phyloP scores from a whole-genome alignment of 2,888 invertebrate genomes.

The Drosophila eohydei region DNA sequence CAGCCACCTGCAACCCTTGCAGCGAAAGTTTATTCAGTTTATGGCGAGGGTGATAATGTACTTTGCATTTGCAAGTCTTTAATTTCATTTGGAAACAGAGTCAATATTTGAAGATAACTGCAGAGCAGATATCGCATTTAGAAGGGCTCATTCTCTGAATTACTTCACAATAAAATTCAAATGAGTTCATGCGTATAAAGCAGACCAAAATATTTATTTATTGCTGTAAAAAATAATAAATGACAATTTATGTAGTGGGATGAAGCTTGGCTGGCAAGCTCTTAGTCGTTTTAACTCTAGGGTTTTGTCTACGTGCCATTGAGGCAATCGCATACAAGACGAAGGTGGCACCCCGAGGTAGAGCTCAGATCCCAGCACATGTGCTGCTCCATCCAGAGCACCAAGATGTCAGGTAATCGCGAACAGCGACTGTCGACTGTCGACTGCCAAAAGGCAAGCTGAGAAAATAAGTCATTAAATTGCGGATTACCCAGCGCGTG shows the following conservation, averaged over 20 bases:
- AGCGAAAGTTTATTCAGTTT: neutral
- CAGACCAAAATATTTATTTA: conserved; percentile 5
- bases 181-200: conserved; percentile 5
- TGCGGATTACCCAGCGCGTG: conserved; percentile 78
- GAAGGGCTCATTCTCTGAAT: neutral
- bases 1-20: conserved; percentile 37
- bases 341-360: conserved; percentile 2
- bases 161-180: conserved; percentile 9
- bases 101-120: conserved; percentile 52
- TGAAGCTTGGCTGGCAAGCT: conserved; percentile 7
- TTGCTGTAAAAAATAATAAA: conserved; percentile 65
- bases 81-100: conserved; percentile 59
- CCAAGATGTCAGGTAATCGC: conserved; percentile 14
- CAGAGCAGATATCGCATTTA: conserved; percentile 7
- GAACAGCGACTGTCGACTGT: conserved; percentile 7
- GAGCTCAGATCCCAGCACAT: conserved; percentile 27
- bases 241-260: conserved; percentile 65
- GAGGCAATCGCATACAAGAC: conserved; percentile 1
- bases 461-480: conserved; percentile 79
- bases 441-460: conserved; percentile 66
- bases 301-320: conserved; percentile 44
- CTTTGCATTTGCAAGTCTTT: conserved; percentile 66
- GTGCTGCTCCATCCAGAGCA: conserved; percentile 24
- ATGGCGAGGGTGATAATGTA: conserved; percentile 50
- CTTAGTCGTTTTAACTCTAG: conserved; percentile 25